A percentile compares a stretch with the other conserved stretches of the same genome.
These are phyloP conservation scores for Origma solitaria DNA, from an alignment of 2,113 vertebrate genomes.

Conservation along the genomic window DNA sequence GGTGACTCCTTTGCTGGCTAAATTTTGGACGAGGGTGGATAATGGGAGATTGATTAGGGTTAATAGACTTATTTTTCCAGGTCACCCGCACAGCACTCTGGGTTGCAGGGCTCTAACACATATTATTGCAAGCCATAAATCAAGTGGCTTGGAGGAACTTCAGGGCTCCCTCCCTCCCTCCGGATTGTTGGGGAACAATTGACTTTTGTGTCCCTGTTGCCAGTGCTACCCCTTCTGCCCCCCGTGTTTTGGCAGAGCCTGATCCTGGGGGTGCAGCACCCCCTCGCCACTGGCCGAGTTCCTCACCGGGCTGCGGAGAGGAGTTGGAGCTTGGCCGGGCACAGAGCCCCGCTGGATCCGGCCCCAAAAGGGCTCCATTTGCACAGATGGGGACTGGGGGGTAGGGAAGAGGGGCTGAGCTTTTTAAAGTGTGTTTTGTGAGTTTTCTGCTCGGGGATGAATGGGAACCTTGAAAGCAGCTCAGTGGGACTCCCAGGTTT, in stretches of 20 bases:
- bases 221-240: neutral
- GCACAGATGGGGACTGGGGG: neutral
- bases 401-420: neutral
- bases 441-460: neutral
- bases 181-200: slow-evolving; percentile 61
- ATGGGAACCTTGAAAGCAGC: neutral
- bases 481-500: neutral
- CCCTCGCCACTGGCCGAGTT: neutral
- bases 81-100: slow-evolving; percentile 71
- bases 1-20: slow-evolving; percentile 60
- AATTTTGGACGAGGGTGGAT: slow-evolving; percentile 70
- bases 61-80: slow-evolving; percentile 84
- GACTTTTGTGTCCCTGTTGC: slow-evolving; percentile 67
- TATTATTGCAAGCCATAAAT: slow-evolving; percentile 79
- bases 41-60: slow-evolving; percentile 85
- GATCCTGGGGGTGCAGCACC: neutral
- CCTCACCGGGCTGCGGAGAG: neutral
- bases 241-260: neutral
- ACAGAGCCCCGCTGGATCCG: fast-evolving
- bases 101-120: slow-evolving; percentile 58
- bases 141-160: slow-evolving; percentile 60
- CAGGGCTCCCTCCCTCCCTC: slow-evolving; percentile 28
- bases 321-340: neutral
- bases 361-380: fast-evolving
- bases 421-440: neutral